phyloP scores from a whole-genome alignment of 2,797 vertebrate species.

The Galaxias olidus region DNA sequence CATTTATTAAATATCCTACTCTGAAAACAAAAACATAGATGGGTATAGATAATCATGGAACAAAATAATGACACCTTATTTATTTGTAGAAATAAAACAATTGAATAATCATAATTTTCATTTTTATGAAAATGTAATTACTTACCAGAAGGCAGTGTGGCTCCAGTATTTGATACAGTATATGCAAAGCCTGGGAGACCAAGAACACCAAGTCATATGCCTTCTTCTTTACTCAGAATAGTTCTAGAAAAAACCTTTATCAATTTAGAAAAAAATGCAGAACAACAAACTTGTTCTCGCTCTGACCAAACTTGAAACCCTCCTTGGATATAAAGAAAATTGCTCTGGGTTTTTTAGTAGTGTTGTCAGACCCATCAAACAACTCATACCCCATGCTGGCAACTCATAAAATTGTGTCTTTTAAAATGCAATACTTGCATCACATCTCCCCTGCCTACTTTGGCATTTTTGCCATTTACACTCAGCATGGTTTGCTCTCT shows the following conservation, averaged over 20 bases:
- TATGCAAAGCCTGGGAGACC: too few species aligned
- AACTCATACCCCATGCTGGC: conserved; percentile 40
- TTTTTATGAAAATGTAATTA: not conserved
- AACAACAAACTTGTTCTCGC: too few species aligned
- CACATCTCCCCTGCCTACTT: conserved; percentile 49
- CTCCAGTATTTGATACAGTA: not conserved
- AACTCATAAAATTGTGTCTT: conserved; percentile 39
- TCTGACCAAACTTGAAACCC: not conserved
- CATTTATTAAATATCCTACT: too few species aligned
- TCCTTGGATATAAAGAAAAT: not conserved
- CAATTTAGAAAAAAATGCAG: too few species aligned
- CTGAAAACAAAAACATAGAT: too few species aligned
- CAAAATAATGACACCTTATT: too few species aligned
- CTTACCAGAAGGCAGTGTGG: conserved; percentile 14
- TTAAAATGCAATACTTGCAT: conserved; percentile 67
- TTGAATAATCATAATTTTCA: too few species aligned
- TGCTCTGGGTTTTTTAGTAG: not conserved
- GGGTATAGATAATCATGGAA: too few species aligned
- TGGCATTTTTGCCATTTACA: conserved; percentile 37
- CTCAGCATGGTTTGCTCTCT: conserved; percentile 8
- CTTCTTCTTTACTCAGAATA: too few species aligned
- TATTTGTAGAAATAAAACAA: too few species aligned
- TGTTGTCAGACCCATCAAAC: not conserved
- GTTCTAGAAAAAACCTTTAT: too few species aligned
- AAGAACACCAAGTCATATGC: too few species aligned